Conservation (phyloP, 2,888 invertebrate species). For the Andrena marginata region DNA sequence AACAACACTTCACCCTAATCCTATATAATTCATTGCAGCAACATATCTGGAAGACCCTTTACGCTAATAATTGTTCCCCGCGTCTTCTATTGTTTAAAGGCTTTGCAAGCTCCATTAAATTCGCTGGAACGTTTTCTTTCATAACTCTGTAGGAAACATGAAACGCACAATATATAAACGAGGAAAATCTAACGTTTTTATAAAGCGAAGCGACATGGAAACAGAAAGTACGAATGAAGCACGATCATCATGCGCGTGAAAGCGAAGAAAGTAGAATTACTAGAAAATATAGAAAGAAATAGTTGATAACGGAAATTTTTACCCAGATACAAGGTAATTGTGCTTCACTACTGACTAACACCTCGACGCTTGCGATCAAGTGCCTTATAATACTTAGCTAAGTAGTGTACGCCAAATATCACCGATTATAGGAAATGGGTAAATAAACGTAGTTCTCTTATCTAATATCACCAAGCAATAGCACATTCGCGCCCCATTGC, state of each 20-base stretch:
- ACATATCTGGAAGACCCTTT: constrained; percentile 31
- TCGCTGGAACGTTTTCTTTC: constrained; percentile 71
- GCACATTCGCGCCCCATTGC: neutral
- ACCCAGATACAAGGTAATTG: neutral
- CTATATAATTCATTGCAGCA: neutral
- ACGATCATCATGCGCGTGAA: too few species aligned
- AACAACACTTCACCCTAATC: constrained; percentile 3
- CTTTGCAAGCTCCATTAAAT: constrained; percentile 49
- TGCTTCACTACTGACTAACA: neutral
- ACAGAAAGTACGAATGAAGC: too few species aligned
- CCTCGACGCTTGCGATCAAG: neutral
- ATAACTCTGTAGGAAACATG: constrained; percentile 64
- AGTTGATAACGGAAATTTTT: constrained; percentile 1
- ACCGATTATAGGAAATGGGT: neutral
- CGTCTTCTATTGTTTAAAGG: constrained; percentile 27
- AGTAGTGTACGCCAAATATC: neutral
- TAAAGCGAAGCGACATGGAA: neutral
- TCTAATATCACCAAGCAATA: constrained; percentile 15
- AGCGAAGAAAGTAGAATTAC: neutral
- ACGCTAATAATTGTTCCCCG: constrained; percentile 30
- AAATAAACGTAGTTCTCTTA: constrained; percentile 1
- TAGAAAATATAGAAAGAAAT: neutral
- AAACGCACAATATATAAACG: constrained; percentile 23
- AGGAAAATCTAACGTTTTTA: neutral
- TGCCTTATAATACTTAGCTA: neutral